Conservation (phyloP, 1,140 invertebrate genomes). For the Ceratosolen fusciceps region DNA sequence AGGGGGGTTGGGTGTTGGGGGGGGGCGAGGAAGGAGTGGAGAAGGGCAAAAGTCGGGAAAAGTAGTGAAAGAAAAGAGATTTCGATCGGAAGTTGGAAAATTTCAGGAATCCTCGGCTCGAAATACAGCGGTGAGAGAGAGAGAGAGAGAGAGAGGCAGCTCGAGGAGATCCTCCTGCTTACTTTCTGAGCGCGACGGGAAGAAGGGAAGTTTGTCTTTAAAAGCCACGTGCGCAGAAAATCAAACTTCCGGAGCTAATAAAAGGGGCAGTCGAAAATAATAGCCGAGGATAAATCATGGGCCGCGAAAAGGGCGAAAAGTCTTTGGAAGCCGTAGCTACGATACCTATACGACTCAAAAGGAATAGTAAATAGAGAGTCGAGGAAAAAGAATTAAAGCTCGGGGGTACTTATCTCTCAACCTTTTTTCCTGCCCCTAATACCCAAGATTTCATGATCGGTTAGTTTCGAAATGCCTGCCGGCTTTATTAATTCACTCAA, state of each 20-base stretch:
- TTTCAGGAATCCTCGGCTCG: conserved; percentile 20
- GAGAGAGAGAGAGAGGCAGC: background rate
- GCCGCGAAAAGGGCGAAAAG: conserved; percentile 27
- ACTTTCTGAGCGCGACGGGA: background rate
- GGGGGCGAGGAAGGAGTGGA: background rate
- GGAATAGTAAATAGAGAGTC: conserved; percentile 44
- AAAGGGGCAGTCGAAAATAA: conserved; percentile 44
- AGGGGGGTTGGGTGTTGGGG: no score
- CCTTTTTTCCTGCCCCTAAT: background rate
- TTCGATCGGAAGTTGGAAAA: conserved; percentile 47
- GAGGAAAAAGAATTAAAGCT: background rate
- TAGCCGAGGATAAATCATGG: conserved; percentile 47
- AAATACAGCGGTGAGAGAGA: no score
- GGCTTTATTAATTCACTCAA: background rate
- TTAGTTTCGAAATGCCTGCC: no score
- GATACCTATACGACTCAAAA: conserved; percentile 16
- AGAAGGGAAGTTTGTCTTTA: conserved; percentile 47
- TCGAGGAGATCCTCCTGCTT: conserved; percentile 18
- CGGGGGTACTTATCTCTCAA: background rate
- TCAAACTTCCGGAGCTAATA: conserved; percentile 51
- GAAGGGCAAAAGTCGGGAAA: background rate
- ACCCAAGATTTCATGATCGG: conserved; percentile 22
- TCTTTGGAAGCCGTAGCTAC: background rate
- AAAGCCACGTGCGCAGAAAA: conserved; percentile 49
- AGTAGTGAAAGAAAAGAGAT: conserved; percentile 42